Conservation (phyloP, 2,797 vertebrate genomes). For the Neosilurus hyrtlii region DNA sequence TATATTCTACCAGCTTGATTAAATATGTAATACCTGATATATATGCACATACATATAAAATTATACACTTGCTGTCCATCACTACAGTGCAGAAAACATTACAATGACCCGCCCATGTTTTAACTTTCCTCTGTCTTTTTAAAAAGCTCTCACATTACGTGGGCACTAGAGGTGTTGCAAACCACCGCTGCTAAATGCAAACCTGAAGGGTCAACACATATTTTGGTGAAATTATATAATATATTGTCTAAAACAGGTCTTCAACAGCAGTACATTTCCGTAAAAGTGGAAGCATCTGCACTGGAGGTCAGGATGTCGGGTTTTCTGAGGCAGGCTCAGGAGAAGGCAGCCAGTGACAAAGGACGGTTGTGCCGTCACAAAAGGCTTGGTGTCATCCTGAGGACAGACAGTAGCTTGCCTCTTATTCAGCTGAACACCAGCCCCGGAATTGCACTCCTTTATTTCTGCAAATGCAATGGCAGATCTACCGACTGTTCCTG, state of each 20-base stretch:
- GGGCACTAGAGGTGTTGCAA: neutral
- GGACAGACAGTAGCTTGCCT: slow-evolving; percentile 54
- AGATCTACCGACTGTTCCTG: slow-evolving; percentile 51
- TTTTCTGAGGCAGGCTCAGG: slow-evolving; percentile 13
- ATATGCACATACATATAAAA: slow-evolving; percentile 52
- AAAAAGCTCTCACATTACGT: neutral
- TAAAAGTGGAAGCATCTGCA: slow-evolving; percentile 6
- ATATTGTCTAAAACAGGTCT: neutral
- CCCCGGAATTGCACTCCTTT: slow-evolving; percentile 54
- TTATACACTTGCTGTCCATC: slow-evolving; percentile 66
- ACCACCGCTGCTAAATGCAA: neutral
- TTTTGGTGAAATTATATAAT: neutral
- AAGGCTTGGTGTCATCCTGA: slow-evolving; percentile 50
- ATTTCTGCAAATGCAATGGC: slow-evolving; percentile 53
- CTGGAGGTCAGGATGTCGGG: slow-evolving; percentile 24
- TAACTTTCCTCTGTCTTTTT: slow-evolving; percentile 46
- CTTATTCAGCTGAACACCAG: slow-evolving; percentile 52
- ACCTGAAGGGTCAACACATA: neutral
- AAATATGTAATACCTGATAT: slow-evolving; percentile 56
- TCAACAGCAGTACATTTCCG: neutral
- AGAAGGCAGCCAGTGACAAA: slow-evolving; percentile 41
- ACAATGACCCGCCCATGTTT: slow-evolving; percentile 61
- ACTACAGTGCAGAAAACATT: slow-evolving; percentile 62
- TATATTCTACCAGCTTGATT: slow-evolving; percentile 69
- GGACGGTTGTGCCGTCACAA: slow-evolving; percentile 43